These are phyloP conservation scores for Thunnus maccoyii DNA, from an alignment of 2,113 vertebrate species.

Conservation along the genomic window DNA sequence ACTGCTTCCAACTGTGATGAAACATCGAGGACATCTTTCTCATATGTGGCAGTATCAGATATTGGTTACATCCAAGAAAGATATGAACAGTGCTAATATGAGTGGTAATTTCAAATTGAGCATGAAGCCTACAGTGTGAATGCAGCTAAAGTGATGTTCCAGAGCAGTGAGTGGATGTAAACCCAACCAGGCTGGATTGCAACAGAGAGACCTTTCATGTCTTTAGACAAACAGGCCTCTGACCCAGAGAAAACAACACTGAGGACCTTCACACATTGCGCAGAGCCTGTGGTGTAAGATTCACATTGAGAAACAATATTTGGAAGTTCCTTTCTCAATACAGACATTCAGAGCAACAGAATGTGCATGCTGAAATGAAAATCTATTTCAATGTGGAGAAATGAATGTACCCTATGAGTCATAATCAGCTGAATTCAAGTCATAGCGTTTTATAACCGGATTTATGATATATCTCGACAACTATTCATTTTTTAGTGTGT, in stretches of 20 bases:
- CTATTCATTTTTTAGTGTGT: background rate
- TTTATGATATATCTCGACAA: background rate
- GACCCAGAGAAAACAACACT: constrained; percentile 29
- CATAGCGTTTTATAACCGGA: background rate
- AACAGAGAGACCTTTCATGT: constrained; percentile 37
- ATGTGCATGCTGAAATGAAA: background rate
- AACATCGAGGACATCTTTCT: background rate
- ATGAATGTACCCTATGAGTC: background rate
- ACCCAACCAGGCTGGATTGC: background rate
- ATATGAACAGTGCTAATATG: background rate
- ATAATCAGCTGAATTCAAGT: background rate
- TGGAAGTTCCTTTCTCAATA: background rate
- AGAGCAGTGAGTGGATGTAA: background rate
- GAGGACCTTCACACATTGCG: background rate
- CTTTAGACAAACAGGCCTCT: constrained; percentile 37
- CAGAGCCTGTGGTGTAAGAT: constrained; percentile 3
- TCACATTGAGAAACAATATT: constrained; percentile 19
- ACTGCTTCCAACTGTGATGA: background rate
- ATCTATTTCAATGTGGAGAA: background rate
- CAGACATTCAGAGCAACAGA: background rate
- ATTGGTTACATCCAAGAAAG: background rate
- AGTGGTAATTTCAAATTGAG: background rate
- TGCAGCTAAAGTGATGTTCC: background rate
- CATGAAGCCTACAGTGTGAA: background rate
- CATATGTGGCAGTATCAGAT: background rate